These are phyloP conservation scores for Cervus canadensis DNA, from an alignment of 2,113 vertebrate species.

Conservation along the genomic window DNA sequence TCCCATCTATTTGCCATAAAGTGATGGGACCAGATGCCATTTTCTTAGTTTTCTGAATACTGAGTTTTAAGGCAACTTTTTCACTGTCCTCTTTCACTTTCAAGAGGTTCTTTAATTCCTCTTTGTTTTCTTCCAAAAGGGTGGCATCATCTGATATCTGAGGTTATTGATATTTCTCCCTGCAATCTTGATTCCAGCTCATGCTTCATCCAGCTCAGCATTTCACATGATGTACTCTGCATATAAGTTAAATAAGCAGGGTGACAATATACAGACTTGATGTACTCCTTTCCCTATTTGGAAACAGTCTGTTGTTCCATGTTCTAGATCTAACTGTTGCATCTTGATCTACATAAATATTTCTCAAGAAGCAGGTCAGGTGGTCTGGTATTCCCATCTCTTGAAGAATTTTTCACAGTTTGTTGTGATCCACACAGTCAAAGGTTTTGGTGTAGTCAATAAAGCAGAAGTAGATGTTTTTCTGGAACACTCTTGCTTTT, in stretches of 20 bases:
- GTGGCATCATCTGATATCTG: neutral
- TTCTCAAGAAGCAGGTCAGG: too few species aligned
- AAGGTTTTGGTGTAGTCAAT: neutral
- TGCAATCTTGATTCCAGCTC: neutral
- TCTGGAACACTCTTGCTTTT: neutral
- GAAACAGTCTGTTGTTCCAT: neutral
- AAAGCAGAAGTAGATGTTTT: neutral
- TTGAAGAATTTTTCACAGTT: neutral
- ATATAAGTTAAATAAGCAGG: neutral
- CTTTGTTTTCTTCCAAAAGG: neutral
- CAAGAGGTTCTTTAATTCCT: neutral
- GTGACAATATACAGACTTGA: neutral
- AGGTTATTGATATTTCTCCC: neutral
- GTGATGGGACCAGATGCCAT: neutral
- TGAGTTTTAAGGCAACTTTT: neutral
- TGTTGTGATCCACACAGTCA: neutral
- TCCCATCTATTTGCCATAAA: neutral
- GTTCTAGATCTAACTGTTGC: neutral
- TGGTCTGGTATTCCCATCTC: neutral
- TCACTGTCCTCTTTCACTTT: neutral
- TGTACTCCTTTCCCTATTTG: neutral
- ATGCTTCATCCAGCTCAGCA: fast-evolving
- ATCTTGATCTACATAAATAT: neutral
- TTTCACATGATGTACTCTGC: neutral
- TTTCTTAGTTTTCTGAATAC: neutral